A percentile compares a stretch with the other conserved stretches of the same genome.
phyloP scores from a whole-genome alignment of 2,113 vertebrate species.

The Opisthocomus hoazin region DNA sequence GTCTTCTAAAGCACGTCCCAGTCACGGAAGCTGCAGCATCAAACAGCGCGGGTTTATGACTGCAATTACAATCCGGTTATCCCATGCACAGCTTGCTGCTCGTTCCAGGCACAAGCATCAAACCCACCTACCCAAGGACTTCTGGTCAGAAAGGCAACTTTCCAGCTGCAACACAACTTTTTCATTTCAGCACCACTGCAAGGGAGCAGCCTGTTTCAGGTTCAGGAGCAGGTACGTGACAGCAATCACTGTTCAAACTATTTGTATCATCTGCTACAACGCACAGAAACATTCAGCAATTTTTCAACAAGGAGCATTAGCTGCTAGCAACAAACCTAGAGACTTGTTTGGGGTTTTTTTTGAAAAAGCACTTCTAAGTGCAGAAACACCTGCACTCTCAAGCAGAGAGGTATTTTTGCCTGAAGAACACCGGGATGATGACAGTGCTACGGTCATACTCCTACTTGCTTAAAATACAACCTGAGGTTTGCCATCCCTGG shows the following conservation, averaged over 20 bases:
- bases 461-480: background rate
- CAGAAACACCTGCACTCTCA: background rate
- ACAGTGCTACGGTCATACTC: rapidly evolving
- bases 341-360: background rate
- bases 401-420: background rate
- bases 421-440: rapidly evolving
- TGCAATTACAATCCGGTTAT: background rate
- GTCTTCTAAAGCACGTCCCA: background rate
- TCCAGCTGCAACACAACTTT: background rate
- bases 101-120: background rate
- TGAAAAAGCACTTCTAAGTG: background rate
- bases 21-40: background rate
- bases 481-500: background rate
- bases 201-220: background rate
- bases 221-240: background rate
- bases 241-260: background rate
- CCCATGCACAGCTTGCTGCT: background rate
- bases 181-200: background rate
- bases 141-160: background rate
- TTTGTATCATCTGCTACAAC: background rate
- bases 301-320: background rate
- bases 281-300: background rate
- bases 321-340: background rate
- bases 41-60: background rate
- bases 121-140: background rate